Evolutionary conservation across 2,113 vertebrate genomes (phyloP), one percentile per base, ranked within the genome.

Genomic region (Danionella cerebrum): DNA sequence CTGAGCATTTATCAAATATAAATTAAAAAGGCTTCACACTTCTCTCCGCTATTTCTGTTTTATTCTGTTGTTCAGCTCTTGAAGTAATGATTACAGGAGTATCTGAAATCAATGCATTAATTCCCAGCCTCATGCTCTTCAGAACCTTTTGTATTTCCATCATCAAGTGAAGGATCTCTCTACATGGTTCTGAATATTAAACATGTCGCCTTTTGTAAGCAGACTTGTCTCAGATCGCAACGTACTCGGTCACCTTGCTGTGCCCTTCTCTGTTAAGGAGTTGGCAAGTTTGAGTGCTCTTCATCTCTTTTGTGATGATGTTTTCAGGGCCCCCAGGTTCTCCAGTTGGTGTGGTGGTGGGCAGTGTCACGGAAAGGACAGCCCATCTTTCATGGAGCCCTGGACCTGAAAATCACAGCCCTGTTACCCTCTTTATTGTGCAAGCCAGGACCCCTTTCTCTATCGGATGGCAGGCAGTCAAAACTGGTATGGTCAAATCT

Each of bases 401-500:
- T 13, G 87, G 86, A 19, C 55, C 75, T 42, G 85, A 88, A 74
- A 83, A 89, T 77, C 84, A 86, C 77, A 90, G 86, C 66, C 85
- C 87, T 11, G 64, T 89, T 65, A 86, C 84, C 41, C 80, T 67
- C 50, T 88, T 86, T 76, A 80, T 79, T 9, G 65, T 87, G 16
- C 87, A 87, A 72, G 84, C 84, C 31, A 76, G 78, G 75, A 87
- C 83, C 5, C 79, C 82, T n/a, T 88, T 84, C 77, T 88, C 85
- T 47, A 79, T 87, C 2, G 86, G 86, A 68, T 89, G 88, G 87
- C 87, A 89, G 74, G 83, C 80, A 8, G 80, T 86, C 51, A 83
- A 69, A 58, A 88, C 87, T 82, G 86, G 86, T 83, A 76, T 38
- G 36, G 48, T 47, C 25, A 7, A n/a, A 31, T 9, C 12, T 12